phyloP scores from a whole-genome alignment of 2,888 invertebrate genomes.

The Chaetogeoica ovagalla region DNA sequence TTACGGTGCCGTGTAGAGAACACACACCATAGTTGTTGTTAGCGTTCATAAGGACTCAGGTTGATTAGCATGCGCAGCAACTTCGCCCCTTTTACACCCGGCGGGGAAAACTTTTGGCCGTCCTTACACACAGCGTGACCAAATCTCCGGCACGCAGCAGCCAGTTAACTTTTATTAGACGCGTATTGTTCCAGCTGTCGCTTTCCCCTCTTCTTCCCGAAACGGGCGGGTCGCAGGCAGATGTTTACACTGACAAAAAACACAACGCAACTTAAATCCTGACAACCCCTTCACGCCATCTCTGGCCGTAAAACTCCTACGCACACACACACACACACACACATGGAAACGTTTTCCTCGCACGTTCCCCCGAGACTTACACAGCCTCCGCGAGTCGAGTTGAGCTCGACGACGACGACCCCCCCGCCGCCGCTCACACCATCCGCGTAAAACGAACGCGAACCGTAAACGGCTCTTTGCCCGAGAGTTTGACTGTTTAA shows the following conservation, averaged over 20 bases:
- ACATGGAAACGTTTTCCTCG: background rate
- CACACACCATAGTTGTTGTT: background rate
- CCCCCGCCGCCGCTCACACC: too few species aligned
- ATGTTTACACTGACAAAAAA: conserved; percentile 46
- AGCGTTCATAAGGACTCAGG: background rate
- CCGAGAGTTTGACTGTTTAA: conserved; percentile 3
- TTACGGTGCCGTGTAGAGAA: too few species aligned
- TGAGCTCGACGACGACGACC: background rate
- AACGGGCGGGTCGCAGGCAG: conserved; percentile 24
- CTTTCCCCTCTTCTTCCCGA: conserved; percentile 10
- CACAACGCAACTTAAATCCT: conserved; percentile 33
- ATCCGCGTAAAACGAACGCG: background rate
- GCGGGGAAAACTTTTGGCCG: conserved; percentile 34
- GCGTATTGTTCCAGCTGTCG: conserved; percentile 51
- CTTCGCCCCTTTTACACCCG: conserved; percentile 25
- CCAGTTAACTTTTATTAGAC: conserved; percentile 52
- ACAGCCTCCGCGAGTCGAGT: background rate
- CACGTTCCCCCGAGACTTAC: background rate
- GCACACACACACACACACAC: background rate
- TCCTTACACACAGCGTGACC: background rate
- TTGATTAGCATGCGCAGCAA: conserved; percentile 38
- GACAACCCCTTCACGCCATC: conserved; percentile 14
- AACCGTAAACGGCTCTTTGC: background rate
- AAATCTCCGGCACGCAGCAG: conserved; percentile 26
- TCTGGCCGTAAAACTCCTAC: background rate